A percentile compares a stretch with the other conserved stretches of the same genome.
These are phyloP conservation scores for Procapra przewalskii DNA, from an alignment of 2,113 vertebrate genomes.

Conservation along the genomic window DNA sequence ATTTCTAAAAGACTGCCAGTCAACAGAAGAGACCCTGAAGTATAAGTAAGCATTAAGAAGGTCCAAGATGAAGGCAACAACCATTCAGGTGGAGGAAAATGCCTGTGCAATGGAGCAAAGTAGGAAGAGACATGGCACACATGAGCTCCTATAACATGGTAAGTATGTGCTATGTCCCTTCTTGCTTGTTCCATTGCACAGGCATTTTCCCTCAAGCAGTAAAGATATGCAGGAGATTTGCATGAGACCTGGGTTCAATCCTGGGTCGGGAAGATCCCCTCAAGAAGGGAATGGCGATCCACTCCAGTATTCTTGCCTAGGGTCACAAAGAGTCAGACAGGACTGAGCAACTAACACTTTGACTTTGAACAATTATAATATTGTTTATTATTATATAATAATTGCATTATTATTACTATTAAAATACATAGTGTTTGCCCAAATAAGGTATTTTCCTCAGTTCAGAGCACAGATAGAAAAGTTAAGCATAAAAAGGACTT, in stretches of 20 bases:
- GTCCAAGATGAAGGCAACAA: not conserved
- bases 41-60: not conserved
- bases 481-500: not conserved
- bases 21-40: not conserved
- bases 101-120: not conserved
- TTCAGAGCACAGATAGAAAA: not conserved
- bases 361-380: not conserved
- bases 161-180: not conserved
- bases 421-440: fast-evolving
- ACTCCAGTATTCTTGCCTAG: not conserved
- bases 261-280: not conserved
- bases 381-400: not conserved
- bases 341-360: not conserved
- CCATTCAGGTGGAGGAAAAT: not conserved
- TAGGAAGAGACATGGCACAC: not conserved
- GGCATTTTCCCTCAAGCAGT: not conserved
- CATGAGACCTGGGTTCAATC: not conserved
- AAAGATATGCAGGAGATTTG: not conserved
- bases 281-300: not conserved
- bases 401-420: not conserved
- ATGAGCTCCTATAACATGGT: not conserved
- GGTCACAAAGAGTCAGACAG: not conserved
- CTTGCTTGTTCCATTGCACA: not conserved
- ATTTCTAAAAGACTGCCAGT: not conserved
- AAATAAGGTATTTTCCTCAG: not conserved